These are phyloP conservation scores for Melinopterus prodromus DNA, from an alignment of 2,888 invertebrate genomes.

Conservation along the genomic window DNA sequence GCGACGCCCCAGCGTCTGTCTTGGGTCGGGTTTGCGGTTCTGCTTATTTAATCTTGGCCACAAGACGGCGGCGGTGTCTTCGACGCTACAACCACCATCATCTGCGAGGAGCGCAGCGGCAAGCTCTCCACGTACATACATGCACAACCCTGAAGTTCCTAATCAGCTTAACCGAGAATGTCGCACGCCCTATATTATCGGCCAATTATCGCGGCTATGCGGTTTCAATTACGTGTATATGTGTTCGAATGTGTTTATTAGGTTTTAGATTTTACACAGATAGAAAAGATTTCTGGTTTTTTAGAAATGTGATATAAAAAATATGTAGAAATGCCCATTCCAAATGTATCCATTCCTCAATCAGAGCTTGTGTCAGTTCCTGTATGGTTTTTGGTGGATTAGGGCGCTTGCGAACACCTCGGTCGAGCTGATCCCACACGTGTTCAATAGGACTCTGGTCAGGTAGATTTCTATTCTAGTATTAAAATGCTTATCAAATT, in stretches of 20 bases:
- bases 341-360: too few relatives aligned
- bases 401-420: too few relatives aligned
- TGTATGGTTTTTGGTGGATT: too few relatives aligned
- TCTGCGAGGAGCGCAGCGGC: conserved; percentile 7
- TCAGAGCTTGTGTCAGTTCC: too few relatives aligned
- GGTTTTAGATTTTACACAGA: conserved; percentile 29
- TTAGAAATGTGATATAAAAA: too few relatives aligned
- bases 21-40: conserved; percentile 13
- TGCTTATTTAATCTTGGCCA: conserved; percentile 4
- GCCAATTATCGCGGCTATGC: neutral
- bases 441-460: too few relatives aligned
- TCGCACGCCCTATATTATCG: neutral
- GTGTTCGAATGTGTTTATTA: conserved; percentile 45
- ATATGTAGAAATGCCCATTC: too few relatives aligned
- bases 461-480: too few relatives aligned
- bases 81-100: neutral
- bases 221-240: neutral
- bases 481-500: too few relatives aligned
- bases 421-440: too few relatives aligned
- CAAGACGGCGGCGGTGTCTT: neutral
- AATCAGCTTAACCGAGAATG: neutral
- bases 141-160: neutral
- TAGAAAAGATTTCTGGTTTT: too few relatives aligned
- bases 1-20: neutral
- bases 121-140: neutral